Evolutionary conservation across 2,113 vertebrate genomes (phyloP), one percentile per base, ranked within the genome.

Genomic region (Hucho hucho): DNA sequence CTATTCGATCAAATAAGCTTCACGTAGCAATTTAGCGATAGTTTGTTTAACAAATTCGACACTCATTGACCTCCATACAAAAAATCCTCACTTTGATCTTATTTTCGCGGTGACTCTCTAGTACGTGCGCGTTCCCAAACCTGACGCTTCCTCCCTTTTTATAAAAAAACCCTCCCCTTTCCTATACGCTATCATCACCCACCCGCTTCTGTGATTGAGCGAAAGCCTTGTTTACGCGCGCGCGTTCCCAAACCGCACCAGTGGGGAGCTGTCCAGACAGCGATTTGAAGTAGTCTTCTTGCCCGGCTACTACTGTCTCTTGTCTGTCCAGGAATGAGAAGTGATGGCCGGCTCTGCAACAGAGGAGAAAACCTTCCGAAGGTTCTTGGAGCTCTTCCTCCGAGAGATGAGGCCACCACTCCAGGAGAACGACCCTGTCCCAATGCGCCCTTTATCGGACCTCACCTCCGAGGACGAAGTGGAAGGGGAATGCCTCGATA

Each of bases 291-390:
- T 83, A 77, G 76, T 85, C 78, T 75, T 70, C 74, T 82, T 66
- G 63, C 77, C 72, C 75, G 79, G 77, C 3, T 86, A 75, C 76
- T 59, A 86, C 89, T 89, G 84, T 91, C 79, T 89, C 83, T 75
- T 67, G 81, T 89, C 74, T 89, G 86, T 87, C 92, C 93, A 92
- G 94, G 96, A 95, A 96, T 95, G 96, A 94, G 94, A 93, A 95
- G 95, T 88, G 92, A 98, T 98, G 97, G 95, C 96, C 86, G 90
- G 94, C 87, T 94, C 92, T 93, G 89, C 88, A 93, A 94, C 93
- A 87, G 97, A 98, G 94, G 97, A 98, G 94, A 96, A 96, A 94
- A 95, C 91, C 93, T 98, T 95, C 95, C 96, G 96, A 89, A 95
- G 97, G 89, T 98, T 98, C 91, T 88, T 98, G 91, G 96, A 98